These are phyloP conservation scores for Aptenodytes patagonicus DNA, from an alignment of 2,113 vertebrate species.

Conservation along the genomic window DNA sequence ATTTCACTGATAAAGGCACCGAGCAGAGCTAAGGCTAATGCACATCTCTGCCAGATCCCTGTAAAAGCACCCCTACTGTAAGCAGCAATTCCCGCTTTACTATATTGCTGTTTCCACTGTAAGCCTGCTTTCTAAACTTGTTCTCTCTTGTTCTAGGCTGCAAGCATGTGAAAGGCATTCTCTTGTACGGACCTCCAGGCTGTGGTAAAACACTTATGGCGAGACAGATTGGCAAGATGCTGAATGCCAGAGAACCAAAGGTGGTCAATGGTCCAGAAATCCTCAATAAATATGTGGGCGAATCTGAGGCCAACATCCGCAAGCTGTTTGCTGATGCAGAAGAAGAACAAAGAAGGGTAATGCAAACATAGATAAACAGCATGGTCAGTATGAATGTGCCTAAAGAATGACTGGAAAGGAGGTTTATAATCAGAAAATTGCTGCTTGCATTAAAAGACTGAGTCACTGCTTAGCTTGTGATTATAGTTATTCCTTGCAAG, in stretches of 20 bases:
- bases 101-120: neutral
- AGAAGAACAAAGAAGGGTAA: slow-evolving; percentile 94
- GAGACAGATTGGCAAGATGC: slow-evolving; percentile 96
- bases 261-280: slow-evolving; percentile 97
- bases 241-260: slow-evolving; percentile 95
- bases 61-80: neutral
- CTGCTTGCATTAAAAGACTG: neutral
- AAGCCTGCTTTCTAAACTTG: neutral
- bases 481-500: neutral
- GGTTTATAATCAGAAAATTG: neutral
- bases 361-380: neutral
- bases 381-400: neutral
- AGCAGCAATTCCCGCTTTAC: neutral
- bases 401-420: neutral
- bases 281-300: slow-evolving; percentile 96
- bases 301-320: slow-evolving; percentile 95
- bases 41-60: neutral
- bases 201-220: slow-evolving; percentile 98
- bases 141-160: slow-evolving; percentile 78
- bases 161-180: slow-evolving; percentile 97
- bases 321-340: slow-evolving; percentile 98
- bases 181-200: slow-evolving; percentile 93
- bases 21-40: neutral
- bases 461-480: neutral
- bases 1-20: accelerated